phyloP scores from a whole-genome alignment of 2,113 vertebrate genomes.

The Myrmecobius fasciatus region DNA sequence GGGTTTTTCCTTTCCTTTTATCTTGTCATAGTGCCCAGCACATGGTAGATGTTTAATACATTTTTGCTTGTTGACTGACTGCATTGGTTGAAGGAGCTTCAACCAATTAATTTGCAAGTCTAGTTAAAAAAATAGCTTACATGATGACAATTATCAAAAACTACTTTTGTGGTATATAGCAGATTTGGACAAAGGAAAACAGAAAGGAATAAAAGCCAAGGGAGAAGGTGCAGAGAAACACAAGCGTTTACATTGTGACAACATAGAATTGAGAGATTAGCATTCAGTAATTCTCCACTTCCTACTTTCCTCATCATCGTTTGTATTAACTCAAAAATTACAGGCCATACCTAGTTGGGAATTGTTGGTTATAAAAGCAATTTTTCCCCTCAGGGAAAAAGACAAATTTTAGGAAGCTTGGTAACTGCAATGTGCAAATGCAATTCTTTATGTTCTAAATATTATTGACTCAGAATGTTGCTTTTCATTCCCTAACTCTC shows the following conservation, averaged over 20 bases:
- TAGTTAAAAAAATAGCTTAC: neutral
- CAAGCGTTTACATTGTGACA: neutral
- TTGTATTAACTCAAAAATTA: neutral
- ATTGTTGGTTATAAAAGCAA: neutral
- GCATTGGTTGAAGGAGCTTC: neutral
- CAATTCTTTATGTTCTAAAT: neutral
- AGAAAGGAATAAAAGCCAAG: neutral
- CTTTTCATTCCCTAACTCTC: neutral
- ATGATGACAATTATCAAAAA: neutral
- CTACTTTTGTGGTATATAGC: neutral
- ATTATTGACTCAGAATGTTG: neutral
- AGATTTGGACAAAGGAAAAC: neutral
- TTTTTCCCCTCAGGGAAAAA: neutral
- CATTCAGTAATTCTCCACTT: no score
- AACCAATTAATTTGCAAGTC: neutral
- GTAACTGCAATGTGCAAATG: neutral
- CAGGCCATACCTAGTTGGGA: neutral
- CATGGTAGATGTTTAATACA: neutral
- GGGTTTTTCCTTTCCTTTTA: neutral
- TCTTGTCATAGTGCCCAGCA: neutral
- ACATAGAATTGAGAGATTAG: no score
- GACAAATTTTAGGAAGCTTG: neutral
- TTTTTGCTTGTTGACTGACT: neutral
- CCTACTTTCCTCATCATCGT: neutral
- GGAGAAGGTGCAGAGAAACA: no score